phyloP scores from a whole-genome alignment of 2,888 invertebrate species.

The Phoronis australis region DNA sequence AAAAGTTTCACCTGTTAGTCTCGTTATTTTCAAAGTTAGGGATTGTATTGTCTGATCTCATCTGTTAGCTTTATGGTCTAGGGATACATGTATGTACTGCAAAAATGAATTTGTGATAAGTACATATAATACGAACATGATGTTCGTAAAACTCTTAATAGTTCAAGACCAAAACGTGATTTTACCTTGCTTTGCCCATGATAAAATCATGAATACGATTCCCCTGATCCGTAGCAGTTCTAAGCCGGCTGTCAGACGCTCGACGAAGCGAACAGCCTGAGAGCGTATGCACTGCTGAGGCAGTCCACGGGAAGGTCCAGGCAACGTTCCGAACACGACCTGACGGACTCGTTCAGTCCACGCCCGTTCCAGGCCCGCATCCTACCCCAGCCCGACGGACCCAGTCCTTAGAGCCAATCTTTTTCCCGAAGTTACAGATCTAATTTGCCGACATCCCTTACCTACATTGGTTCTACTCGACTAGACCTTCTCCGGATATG shows the following conservation, averaged over 20 bases:
- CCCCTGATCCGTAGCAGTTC: constrained; percentile 65
- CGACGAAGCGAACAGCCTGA: constrained; percentile 50
- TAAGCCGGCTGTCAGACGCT: constrained; percentile 59
- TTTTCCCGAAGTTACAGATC: constrained; percentile 63
- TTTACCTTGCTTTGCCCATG: too few species aligned
- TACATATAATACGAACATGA: too few species aligned
- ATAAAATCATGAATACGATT: too few species aligned
- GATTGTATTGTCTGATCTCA: too few species aligned
- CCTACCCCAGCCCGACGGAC: constrained; percentile 57
- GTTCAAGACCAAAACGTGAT: too few species aligned
- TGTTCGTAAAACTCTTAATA: too few species aligned
- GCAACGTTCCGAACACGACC: constrained; percentile 30
- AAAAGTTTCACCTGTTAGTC: too few species aligned
- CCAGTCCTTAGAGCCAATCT: constrained; percentile 70
- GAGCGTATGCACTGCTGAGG: constrained; percentile 27
- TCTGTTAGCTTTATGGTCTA: too few species aligned
- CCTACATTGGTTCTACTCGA: constrained; percentile 68
- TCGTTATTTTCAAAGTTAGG: too few species aligned
- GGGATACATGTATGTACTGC: too few species aligned
- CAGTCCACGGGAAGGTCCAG: constrained; percentile 37
- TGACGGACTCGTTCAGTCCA: constrained; percentile 33
- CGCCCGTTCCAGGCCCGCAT: constrained; percentile 50
- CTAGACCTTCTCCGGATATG: constrained; percentile 73
- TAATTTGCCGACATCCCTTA: constrained; percentile 61
- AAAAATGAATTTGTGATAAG: too few species aligned